These are phyloP conservation scores for Crotalus tigris DNA, from an alignment of 2,113 vertebrate species.

Conservation along the genomic window DNA sequence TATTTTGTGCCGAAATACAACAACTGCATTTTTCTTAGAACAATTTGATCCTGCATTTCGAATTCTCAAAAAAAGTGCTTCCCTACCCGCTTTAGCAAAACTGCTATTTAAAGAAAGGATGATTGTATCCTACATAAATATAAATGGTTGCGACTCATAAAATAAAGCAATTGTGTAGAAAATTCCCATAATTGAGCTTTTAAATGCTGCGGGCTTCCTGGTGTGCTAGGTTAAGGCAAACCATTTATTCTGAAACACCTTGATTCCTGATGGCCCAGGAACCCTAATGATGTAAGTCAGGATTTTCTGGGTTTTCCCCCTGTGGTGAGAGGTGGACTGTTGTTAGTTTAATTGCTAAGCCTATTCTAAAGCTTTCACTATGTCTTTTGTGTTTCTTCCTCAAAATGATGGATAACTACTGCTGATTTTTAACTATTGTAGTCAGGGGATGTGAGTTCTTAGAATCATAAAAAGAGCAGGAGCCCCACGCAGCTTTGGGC, in stretches of 20 bases:
- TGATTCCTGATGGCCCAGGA: slow-evolving; percentile 2
- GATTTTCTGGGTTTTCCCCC: background rate
- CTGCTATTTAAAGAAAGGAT: background rate
- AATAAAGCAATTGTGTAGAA: slow-evolving; percentile 21
- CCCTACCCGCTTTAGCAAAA: background rate
- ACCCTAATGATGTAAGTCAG: background rate
- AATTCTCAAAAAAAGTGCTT: background rate
- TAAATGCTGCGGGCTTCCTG: slow-evolving; percentile 20
- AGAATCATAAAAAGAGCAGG: background rate
- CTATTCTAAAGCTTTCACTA: background rate
- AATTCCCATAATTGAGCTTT: slow-evolving; percentile 18
- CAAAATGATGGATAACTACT: background rate
- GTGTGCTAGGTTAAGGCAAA: slow-evolving; percentile 9
- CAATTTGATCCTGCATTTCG: background rate
- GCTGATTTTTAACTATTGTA: background rate
- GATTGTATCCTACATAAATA: background rate
- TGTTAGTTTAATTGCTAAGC: background rate
- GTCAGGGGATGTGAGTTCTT: background rate
- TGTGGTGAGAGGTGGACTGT: background rate
- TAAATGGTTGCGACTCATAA: slow-evolving; percentile 13
- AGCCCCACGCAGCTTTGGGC: background rate
- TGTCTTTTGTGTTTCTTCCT: background rate
- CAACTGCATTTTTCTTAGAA: background rate
- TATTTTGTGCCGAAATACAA: background rate
- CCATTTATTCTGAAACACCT: slow-evolving; percentile 16